A percentile compares a stretch with the other conserved stretches of the same genome.
Conservation (phyloP, 2,888 invertebrate genomes). For the Agrotis puta region DNA sequence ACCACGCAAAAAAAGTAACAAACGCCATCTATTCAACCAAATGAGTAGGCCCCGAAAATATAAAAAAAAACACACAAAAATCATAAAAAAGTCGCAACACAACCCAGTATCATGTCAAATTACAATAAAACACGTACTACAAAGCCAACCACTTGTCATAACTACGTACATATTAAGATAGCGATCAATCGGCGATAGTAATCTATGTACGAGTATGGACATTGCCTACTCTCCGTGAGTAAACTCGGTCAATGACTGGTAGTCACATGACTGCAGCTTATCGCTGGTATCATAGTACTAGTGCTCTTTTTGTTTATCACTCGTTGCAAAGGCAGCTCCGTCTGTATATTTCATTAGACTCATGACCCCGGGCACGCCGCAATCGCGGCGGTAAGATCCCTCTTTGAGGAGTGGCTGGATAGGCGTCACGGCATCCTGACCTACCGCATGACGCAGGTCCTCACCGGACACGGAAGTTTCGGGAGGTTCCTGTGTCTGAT, state of each 20-base stretch:
- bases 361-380: no score
- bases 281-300: conserved; percentile 26
- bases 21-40: no score
- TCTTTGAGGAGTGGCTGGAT: no score
- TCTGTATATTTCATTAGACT: neutral
- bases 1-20: no score
- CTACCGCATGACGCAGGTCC: no score
- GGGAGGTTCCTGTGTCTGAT: no score
- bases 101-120: conserved; percentile 14
- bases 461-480: no score
- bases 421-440: no score
- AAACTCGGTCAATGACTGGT: conserved; percentile 64
- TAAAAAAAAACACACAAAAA: neutral
- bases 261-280: conserved; percentile 58
- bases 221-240: conserved; percentile 8
- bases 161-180: conserved; percentile 54
- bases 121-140: conserved; percentile 27
- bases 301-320: conserved; percentile 31
- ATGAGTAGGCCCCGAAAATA: no score
- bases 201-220: conserved; percentile 13
- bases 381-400: no score
- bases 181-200: conserved; percentile 42
- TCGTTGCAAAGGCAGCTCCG: neutral
- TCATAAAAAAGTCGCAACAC: neutral
- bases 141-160: conserved; percentile 23